Conservation (phyloP, 1,140 invertebrate species). For the Drosophila bipectinata region DNA sequence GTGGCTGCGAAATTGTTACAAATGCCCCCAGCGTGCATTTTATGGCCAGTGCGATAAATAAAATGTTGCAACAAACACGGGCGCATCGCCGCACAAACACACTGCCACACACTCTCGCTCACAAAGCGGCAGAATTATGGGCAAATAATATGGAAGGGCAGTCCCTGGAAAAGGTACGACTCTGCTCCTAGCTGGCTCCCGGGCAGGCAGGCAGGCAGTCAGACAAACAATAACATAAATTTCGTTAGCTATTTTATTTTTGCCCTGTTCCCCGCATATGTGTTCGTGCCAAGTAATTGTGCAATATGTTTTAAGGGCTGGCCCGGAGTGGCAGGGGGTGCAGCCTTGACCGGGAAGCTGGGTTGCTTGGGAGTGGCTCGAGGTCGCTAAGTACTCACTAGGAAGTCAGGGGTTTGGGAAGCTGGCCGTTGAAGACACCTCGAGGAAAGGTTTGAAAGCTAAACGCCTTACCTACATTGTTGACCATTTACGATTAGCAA, state of each 20-base stretch:
- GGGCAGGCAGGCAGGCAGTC: constrained; percentile 30
- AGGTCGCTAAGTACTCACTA: constrained; percentile 34
- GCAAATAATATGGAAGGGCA: constrained; percentile 69
- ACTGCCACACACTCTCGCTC: constrained; percentile 16
- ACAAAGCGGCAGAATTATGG: constrained; percentile 36
- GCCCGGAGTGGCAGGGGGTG: constrained; percentile 23
- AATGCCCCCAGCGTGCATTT: constrained; percentile 81
- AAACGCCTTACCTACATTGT: constrained; percentile 75
- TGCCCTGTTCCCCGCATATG: constrained; percentile 16
- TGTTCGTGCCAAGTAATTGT: constrained; percentile 69
- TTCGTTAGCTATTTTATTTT: constrained; percentile 71
- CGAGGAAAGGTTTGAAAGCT: constrained; percentile 39
- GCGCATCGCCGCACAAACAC: constrained; percentile 7
- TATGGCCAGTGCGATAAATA: constrained; percentile 81
- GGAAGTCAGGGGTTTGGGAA: not conserved
- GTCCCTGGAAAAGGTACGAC: constrained; percentile 52
- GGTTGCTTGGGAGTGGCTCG: constrained; percentile 5
- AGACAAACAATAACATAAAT: constrained; percentile 82
- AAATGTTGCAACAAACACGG: constrained; percentile 74
- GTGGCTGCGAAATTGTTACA: constrained; percentile 75
- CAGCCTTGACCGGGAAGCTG: constrained; percentile 61
- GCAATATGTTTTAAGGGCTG: constrained; percentile 73
- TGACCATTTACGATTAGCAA: constrained; percentile 60
- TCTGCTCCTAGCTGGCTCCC: constrained; percentile 30
- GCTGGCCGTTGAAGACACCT: constrained; percentile 4